Conservation (phyloP, 1,140 invertebrate species). For the Hestina assimilis region DNA sequence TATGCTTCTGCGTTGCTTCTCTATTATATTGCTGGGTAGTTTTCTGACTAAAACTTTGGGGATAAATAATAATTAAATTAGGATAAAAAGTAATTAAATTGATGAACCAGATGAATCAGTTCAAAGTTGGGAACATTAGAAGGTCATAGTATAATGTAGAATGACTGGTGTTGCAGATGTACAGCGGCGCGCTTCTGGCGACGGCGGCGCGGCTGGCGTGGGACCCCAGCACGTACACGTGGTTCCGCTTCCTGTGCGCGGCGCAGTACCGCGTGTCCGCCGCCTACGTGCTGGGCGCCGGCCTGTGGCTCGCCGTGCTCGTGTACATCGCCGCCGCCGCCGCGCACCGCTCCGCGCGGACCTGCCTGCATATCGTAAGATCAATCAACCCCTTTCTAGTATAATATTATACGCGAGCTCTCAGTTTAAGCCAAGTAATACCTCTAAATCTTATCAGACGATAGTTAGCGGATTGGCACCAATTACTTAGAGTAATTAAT, state of each 20-base stretch:
- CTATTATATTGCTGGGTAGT: no score
- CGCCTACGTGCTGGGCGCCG: constrained; percentile 60
- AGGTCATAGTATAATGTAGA: neutral
- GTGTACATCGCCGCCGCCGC: constrained; percentile 56
- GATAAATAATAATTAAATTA: no score
- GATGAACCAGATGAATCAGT: no score
- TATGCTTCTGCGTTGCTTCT: no score
- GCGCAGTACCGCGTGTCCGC: constrained; percentile 66
- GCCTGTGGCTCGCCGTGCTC: constrained; percentile 64
- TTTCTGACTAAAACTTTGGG: no score
- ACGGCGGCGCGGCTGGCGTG: constrained; percentile 70
- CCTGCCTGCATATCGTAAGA: constrained; percentile 43
- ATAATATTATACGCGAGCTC: no score
- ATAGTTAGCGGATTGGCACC: no score
- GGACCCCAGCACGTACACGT: constrained; percentile 72
- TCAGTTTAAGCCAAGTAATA: no score
- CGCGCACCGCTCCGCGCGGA: constrained; percentile 29
- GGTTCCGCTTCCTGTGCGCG: constrained; percentile 68
- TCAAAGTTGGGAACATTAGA: no score
- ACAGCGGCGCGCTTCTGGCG: constrained; percentile 68
- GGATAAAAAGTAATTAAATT: no score
- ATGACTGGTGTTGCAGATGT: constrained; percentile 50
- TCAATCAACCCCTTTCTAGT: neutral
- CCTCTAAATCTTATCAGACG: no score
- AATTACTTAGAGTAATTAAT: no score